phyloP scores from a whole-genome alignment of 2,888 invertebrate genomes.

The Aleiodes testaceus region DNA sequence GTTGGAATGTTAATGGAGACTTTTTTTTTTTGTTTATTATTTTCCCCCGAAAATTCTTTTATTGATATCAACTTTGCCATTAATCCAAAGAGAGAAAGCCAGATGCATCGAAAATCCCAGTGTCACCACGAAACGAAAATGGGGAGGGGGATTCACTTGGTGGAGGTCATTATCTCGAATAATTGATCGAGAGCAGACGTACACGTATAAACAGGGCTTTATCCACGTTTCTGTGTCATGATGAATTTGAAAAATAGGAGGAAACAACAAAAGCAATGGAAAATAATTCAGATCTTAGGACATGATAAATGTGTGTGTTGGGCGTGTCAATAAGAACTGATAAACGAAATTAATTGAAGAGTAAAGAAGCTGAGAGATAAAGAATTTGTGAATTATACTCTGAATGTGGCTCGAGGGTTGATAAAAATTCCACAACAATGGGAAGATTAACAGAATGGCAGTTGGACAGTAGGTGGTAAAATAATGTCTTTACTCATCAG shows the following conservation, averaged over 20 bases:
- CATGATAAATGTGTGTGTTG: neutral
- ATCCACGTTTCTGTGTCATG: slow-evolving; percentile 4
- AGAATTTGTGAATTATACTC: slow-evolving; percentile 42
- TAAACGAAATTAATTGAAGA: too few species aligned
- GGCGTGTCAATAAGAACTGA: too few species aligned
- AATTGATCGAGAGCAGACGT: slow-evolving; percentile 30
- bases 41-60: too few species aligned
- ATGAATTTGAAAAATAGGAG: slow-evolving; percentile 17
- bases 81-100: too few species aligned
- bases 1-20: too few species aligned
- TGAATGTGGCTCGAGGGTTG: slow-evolving; percentile 35
- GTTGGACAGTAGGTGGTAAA: slow-evolving; percentile 1
- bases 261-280: neutral
- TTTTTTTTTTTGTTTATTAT: too few species aligned
- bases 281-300: slow-evolving; percentile 11
- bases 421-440: slow-evolving; percentile 49
- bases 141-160: too few species aligned
- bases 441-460: slow-evolving; percentile 18
- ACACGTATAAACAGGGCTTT: slow-evolving; percentile 22
- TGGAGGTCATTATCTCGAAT: slow-evolving; percentile 19
- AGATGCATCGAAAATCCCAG: too few species aligned
- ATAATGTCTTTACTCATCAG: slow-evolving; percentile 22
- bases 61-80: too few species aligned
- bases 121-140: too few species aligned
- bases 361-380: slow-evolving; percentile 10